Base-by-base conservation (phyloP, 2,797 vertebrate genomes). In the Meriones psammophilus region DNA sequence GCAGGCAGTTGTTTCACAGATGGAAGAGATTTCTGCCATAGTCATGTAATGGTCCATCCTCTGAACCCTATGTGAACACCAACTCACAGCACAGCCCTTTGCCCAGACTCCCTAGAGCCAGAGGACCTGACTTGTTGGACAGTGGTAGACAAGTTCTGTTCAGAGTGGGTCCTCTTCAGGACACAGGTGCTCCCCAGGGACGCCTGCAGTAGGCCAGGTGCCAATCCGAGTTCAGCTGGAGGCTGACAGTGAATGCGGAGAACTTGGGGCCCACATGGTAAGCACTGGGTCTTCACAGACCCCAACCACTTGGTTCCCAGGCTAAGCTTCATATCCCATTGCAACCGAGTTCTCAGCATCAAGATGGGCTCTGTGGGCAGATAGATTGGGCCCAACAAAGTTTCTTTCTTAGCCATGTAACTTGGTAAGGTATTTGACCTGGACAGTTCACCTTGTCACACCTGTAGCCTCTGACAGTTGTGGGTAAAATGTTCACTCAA, bases 11-110 rank as follows among this genome's bases (percentile, higher is more conserved):
- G 98, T 50, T 78, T 89, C 36, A 60, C 60, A 97, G 98, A 97
- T 96, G 98, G 97, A 94, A 97, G 96, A 93, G 96, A 96, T 98
- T 97, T 97, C 97, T 39, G 64, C 97, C 97, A 97, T 80, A 95
- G 96, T 92, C 97, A 91, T 68, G 85, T 95, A 97, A 97, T 94
- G 96, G 97, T 81, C 94, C 97, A 98, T 98, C 97, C 97, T 98
- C 14, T 76, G 17, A 89, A 18, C 39, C 39, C 42, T 3, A 64
- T 50, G 39, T n/a, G 73, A 77, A 46, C 39, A 66, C 26, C 36
- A 46, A 46, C 26, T 42, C 36, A 73, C 58, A 64, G 14, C 30
- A 64, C 4, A 10, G 68, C 4, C 28, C 73, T 42, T 77, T 2
- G 2, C 8, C 18, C 42, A 46, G 36, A 76, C 71, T 8, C 20